A percentile compares a stretch with the other conserved stretches of the same genome.
Conservation (phyloP, 1,140 invertebrate species). For the Cylas formicarius region DNA sequence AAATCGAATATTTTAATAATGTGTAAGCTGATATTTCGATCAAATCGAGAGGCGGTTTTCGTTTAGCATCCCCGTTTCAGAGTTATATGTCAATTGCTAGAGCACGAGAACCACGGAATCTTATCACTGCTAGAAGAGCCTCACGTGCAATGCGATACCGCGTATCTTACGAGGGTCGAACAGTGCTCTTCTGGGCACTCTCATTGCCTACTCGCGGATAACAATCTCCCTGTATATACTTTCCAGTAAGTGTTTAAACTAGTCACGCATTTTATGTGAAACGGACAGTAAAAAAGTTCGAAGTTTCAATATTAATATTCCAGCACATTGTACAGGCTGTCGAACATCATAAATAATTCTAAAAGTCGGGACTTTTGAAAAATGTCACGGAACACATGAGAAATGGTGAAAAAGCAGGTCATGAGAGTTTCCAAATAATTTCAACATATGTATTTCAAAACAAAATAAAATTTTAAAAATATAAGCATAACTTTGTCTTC, state of each 20-base stretch:
- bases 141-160: slow-evolving; percentile 62
- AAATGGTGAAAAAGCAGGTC: too few relatives aligned
- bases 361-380: too few relatives aligned
- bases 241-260: slow-evolving; percentile 42
- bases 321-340: too few relatives aligned
- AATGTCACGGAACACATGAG: too few relatives aligned
- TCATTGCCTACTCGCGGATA: slow-evolving; percentile 47
- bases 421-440: too few relatives aligned
- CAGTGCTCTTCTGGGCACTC: slow-evolving; percentile 58
- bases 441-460: too few relatives aligned
- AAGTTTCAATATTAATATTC: slow-evolving; percentile 1
- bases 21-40: slow-evolving; percentile 32
- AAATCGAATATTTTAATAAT: slow-evolving; percentile 63
- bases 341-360: too few relatives aligned
- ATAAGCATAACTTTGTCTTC: too few relatives aligned
- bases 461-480: too few relatives aligned
- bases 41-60: neutral
- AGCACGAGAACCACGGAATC: slow-evolving; percentile 50
- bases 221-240: slow-evolving; percentile 37
- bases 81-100: slow-evolving; percentile 42
- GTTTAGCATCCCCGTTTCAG: slow-evolving; percentile 26
- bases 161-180: slow-evolving; percentile 64
- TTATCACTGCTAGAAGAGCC: slow-evolving; percentile 66
- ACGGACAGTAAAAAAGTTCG: neutral
- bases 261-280: neutral